Percentiles rank a stretch among this genome's conserved stretches.
Conservation (phyloP, 2,113 vertebrate genomes). For the Sylvilagus bachmani region DNA sequence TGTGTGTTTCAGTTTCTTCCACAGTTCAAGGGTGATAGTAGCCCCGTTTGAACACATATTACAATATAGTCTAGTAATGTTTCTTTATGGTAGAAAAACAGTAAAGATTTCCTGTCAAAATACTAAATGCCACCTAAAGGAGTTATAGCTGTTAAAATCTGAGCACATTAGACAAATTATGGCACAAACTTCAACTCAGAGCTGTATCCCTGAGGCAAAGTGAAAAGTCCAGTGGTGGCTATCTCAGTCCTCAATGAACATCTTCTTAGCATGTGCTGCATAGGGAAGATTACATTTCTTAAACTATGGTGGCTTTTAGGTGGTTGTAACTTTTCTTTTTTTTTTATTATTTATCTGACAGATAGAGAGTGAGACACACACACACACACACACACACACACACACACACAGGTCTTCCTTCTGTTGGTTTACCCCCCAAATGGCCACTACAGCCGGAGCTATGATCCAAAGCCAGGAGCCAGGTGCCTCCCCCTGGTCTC, state of each 20-base stretch:
- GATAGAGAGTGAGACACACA: no score
- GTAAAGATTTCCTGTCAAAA: conserved; percentile 80
- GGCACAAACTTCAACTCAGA: conserved; percentile 66
- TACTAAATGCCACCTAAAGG: conserved; percentile 80
- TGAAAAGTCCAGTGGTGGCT: conserved; percentile 62
- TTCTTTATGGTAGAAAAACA: conserved; percentile 79
- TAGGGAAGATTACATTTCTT: conserved; percentile 75
- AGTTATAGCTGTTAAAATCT: conserved; percentile 81
- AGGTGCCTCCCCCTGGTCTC: no score
- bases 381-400: no score
- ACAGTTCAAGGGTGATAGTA: not conserved
- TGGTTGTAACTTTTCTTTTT: conserved; percentile 58
- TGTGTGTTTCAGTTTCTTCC: conserved; percentile 61
- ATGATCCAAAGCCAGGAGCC: no score
- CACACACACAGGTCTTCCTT: no score
- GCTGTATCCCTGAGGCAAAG: conserved; percentile 76
- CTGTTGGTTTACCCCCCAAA: no score
- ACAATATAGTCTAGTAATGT: conserved; percentile 61
- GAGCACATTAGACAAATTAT: conserved; percentile 78
- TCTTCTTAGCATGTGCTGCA: conserved; percentile 68
- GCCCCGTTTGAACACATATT: conserved; percentile 45
- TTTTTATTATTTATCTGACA: no score
- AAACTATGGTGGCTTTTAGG: conserved; percentile 69
- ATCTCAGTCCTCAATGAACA: not conserved
- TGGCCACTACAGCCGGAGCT: no score